Percentiles rank a stretch among this genome's conserved stretches.
phyloP scores from a whole-genome alignment of 23 tunicate genomes.

The Ciona savignyi region DNA sequence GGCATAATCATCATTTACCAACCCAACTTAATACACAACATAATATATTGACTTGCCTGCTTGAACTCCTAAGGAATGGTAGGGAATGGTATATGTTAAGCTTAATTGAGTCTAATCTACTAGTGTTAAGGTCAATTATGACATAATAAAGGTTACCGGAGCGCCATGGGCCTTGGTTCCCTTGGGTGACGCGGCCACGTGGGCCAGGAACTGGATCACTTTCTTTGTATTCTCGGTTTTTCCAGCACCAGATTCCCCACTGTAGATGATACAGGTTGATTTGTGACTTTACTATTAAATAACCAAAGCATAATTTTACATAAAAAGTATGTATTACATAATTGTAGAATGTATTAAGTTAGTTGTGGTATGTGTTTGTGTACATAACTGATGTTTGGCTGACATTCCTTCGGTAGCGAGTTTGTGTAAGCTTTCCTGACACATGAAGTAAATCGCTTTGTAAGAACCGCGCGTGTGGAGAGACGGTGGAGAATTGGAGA shows the following conservation, averaged over 20 bases:
- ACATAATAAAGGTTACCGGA: too few relatives aligned
- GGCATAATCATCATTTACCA: too few relatives aligned
- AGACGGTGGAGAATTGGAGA: not conserved
- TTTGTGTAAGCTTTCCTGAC: not conserved
- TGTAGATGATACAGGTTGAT: slow-evolving; percentile 9
- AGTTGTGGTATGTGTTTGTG: not conserved
- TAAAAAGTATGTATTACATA: not conserved
- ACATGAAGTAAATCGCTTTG: not conserved
- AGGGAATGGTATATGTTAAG: too few relatives aligned
- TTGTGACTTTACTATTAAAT: not conserved
- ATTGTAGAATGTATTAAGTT: not conserved
- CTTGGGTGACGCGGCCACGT: too few relatives aligned
- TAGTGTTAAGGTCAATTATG: too few relatives aligned
- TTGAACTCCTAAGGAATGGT: too few relatives aligned
- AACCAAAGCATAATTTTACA: too few relatives aligned
- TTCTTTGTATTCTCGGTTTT: slow-evolving; percentile 99
- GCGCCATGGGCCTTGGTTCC: too few relatives aligned
- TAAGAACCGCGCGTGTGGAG: not conserved
- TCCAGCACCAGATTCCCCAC: slow-evolving; percentile 99
- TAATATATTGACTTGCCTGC: too few relatives aligned
- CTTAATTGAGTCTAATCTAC: too few relatives aligned
- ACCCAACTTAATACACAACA: too few relatives aligned
- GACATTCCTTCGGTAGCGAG: not conserved
- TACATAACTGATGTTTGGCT: too few relatives aligned
- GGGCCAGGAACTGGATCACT: slow-evolving; percentile 98